Percentiles rank a stretch among this genome's conserved stretches.
Conservation (phyloP, 2,797 vertebrate genomes). For the Gorsachius magnificus region DNA sequence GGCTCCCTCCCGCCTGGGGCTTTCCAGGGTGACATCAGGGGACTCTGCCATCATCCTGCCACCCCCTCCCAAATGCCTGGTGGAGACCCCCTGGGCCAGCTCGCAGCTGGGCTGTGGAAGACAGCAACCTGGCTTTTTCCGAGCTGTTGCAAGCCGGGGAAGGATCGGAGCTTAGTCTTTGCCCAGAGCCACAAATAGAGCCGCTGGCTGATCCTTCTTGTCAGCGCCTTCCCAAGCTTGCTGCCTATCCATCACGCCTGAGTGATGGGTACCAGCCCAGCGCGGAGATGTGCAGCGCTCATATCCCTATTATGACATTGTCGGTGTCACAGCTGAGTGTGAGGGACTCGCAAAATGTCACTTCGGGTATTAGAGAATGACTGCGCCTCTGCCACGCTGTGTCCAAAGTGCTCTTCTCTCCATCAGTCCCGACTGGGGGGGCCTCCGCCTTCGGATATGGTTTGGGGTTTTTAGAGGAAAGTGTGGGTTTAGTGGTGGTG, state of each 20-base stretch:
- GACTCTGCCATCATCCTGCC: neutral
- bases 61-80: neutral
- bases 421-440: neutral
- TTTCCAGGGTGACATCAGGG: neutral
- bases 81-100: neutral
- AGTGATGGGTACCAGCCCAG: slow-evolving; percentile 28
- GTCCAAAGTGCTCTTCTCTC: neutral
- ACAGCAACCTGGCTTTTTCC: neutral
- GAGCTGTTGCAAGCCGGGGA: neutral
- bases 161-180: accelerated
- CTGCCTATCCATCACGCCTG: neutral
- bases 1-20: neutral
- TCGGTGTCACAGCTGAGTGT: slow-evolving; percentile 30
- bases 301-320: slow-evolving; percentile 33
- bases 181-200: neutral
- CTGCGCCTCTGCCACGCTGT: neutral
- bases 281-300: neutral
- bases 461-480: neutral
- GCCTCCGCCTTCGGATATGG: neutral
- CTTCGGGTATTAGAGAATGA: slow-evolving; percentile 35
- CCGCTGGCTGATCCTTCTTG: neutral
- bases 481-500: neutral
- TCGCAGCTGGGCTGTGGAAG: neutral
- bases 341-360: slow-evolving; percentile 1
- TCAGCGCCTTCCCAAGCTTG: neutral